phyloP scores from a whole-genome alignment of 2,888 invertebrate species.

The Cheilosia vernalis region DNA sequence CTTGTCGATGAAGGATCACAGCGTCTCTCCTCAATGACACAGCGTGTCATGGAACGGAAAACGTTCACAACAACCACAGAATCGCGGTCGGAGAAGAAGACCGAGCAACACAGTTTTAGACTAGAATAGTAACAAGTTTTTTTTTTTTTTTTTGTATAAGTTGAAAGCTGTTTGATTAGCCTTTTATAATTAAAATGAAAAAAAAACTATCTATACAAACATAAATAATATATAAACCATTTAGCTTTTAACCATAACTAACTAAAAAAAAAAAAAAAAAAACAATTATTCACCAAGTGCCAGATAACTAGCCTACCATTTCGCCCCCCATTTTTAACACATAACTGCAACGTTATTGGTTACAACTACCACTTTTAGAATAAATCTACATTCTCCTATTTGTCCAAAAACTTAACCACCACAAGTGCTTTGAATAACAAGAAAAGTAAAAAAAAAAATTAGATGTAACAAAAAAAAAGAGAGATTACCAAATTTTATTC shows the following conservation, averaged over 20 bases:
- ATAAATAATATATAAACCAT: constrained; percentile 64
- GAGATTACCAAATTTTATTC: constrained; percentile 45
- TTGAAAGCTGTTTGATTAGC: constrained; percentile 26
- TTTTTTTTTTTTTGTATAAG: constrained; percentile 25
- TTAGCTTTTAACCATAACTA: constrained; percentile 66
- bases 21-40: constrained; percentile 82
- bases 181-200: constrained; percentile 47
- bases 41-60: constrained; percentile 83
- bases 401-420: constrained; percentile 21
- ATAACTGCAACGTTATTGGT: constrained; percentile 12
- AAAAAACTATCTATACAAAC: constrained; percentile 25
- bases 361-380: constrained; percentile 27
- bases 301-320: constrained; percentile 62
- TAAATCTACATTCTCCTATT: constrained; percentile 12
- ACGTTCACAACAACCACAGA: constrained; percentile 83
- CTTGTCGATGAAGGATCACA: constrained; percentile 82
- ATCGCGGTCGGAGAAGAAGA: constrained; percentile 82
- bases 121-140: constrained; percentile 79
- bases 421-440: constrained; percentile 61
- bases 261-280: constrained; percentile 23
- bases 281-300: constrained; percentile 71
- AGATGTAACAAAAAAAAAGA: constrained; percentile 37
- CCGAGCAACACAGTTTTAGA: constrained; percentile 83
- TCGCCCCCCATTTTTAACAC: constrained; percentile 9
- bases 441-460: constrained; percentile 24